Percentiles rank a stretch among this genome's conserved stretches.
Evolutionary conservation across 2,888 invertebrate genomes (phyloP).

Genomic region (Morpho achilles): DNA sequence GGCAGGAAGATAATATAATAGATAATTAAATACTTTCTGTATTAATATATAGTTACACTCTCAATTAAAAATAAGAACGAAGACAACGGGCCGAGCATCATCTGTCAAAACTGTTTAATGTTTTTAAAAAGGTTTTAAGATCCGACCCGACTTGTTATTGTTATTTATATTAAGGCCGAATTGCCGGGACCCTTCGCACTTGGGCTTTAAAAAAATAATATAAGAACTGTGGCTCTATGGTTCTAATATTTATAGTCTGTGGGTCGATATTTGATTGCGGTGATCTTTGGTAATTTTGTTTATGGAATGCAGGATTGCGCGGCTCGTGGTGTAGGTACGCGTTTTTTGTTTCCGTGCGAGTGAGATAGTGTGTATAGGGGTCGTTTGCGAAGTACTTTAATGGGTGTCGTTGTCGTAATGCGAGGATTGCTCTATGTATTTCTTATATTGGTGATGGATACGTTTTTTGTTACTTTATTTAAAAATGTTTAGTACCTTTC

Average conservation of each 20-base stretch:
- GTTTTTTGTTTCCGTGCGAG: slow-evolving; percentile 70
- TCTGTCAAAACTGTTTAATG: slow-evolving; percentile 69
- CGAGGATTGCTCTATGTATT: slow-evolving; percentile 37
- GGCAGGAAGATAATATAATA: too few species aligned
- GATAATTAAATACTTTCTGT: neutral
- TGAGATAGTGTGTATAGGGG: slow-evolving; percentile 48
- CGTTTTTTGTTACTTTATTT: slow-evolving; percentile 17
- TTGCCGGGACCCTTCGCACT: slow-evolving; percentile 70
- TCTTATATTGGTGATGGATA: slow-evolving; percentile 13
- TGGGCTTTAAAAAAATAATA: slow-evolving; percentile 48
- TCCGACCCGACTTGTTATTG: slow-evolving; percentile 65
- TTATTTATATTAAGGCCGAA: slow-evolving; percentile 73
- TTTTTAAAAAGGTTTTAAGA: slow-evolving; percentile 63
- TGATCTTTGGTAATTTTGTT: slow-evolving; percentile 31
- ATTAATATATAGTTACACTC: slow-evolving; percentile 20
- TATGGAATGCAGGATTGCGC: slow-evolving; percentile 74
- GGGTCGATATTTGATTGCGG: slow-evolving; percentile 37
- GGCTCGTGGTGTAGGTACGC: slow-evolving; percentile 62
- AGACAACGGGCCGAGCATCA: slow-evolving; percentile 53
- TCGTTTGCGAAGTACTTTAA: slow-evolving; percentile 71
- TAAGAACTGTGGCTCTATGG: slow-evolving; percentile 31
- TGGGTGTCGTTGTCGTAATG: slow-evolving; percentile 66
- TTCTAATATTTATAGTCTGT: slow-evolving; percentile 38
- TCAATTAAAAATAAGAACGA: slow-evolving; percentile 37
- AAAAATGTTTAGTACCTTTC: neutral